Percentiles rank a stretch among this genome's conserved stretches.
Conservation (phyloP, 2,113 vertebrate genomes). For the Sardina pilchardus region DNA sequence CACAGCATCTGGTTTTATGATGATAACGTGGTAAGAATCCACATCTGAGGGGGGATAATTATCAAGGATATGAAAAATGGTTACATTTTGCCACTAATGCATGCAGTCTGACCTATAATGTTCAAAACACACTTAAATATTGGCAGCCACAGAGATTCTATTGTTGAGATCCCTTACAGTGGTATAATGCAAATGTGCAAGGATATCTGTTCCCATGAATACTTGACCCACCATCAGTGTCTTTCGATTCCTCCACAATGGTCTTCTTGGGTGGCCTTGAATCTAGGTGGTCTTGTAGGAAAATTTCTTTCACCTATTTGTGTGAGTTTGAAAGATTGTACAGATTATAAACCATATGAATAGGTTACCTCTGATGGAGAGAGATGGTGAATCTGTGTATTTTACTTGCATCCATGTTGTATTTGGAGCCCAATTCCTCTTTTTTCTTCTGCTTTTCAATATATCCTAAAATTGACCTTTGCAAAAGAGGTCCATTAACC, state of each 20-base stretch:
- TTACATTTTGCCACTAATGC: background rate
- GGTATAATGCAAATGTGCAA: background rate
- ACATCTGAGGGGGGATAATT: background rate
- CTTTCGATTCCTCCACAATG: background rate
- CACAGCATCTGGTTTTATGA: conserved; percentile 36
- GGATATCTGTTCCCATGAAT: background rate
- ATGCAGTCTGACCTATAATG: too few species aligned
- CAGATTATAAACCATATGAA: background rate
- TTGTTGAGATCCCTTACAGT: background rate
- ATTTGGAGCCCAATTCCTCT: conserved; percentile 31
- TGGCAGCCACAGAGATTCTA: too few species aligned
- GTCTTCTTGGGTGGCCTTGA: background rate
- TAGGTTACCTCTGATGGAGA: too few species aligned
- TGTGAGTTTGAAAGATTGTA: background rate
- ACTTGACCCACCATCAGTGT: background rate
- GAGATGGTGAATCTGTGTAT: background rate
- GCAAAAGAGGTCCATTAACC: conserved; percentile 33
- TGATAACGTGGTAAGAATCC: conserved; percentile 24
- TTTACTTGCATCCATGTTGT: background rate
- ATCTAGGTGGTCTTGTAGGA: background rate
- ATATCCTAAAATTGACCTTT: conserved; percentile 22
- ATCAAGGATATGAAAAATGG: background rate
- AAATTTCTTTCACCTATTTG: background rate
- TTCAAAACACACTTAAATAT: too few species aligned
- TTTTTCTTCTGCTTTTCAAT: conserved; percentile 26